Evolutionary conservation across 1,140 invertebrate genomes (phyloP), one percentile per base, ranked within the genome.

Genomic region (Saxidomus purpurata): DNA sequence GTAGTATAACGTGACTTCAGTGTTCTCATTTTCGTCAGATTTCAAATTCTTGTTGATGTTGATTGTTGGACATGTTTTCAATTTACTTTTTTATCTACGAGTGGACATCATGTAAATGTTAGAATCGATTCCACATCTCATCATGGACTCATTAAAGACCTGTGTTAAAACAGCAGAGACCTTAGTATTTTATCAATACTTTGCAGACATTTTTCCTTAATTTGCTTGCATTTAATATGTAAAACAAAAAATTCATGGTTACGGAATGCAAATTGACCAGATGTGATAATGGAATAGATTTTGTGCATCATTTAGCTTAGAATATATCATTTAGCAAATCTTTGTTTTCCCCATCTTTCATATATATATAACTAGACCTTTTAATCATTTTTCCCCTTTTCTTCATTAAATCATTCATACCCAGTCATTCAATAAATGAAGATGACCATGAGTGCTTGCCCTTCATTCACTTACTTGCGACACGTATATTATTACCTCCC

Each of bases 391-490:
- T 6, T 28, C 15, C 25, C n/a, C 31, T 2, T 71, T 71, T 40
- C 3, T 67, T 36, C 34, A 19, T 40, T 6, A 71, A 71, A 38
- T 71, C 34, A 38, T 36, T 71, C 36, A 71, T 71, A 38, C 36
- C 34, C 55, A 82, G 52, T 82, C 55, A 82, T 82, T 82, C 22
- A 49, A 67, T 82, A 63, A 82, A 61, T 82, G 55, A 63, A 40
- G 52, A 28, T 59, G 34, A 82, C 38, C 15, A 36, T n/a, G 55
- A 67, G 40, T 67, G 80, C 55, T 63, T 85, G 63, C 63, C 63
- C 63, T 55, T 49, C 8, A 28, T 80, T 36, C 52, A 61, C 34
- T 71, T 47, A 36, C 15, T 36, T 22, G 11, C 49, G 28, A 52
- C 55, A 63, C 6, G 52, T 82, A 36, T 28, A 82, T 63, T 28